These are phyloP conservation scores for Oryzias javanicus DNA, from an alignment of 2,113 vertebrate species.

Conservation along the genomic window DNA sequence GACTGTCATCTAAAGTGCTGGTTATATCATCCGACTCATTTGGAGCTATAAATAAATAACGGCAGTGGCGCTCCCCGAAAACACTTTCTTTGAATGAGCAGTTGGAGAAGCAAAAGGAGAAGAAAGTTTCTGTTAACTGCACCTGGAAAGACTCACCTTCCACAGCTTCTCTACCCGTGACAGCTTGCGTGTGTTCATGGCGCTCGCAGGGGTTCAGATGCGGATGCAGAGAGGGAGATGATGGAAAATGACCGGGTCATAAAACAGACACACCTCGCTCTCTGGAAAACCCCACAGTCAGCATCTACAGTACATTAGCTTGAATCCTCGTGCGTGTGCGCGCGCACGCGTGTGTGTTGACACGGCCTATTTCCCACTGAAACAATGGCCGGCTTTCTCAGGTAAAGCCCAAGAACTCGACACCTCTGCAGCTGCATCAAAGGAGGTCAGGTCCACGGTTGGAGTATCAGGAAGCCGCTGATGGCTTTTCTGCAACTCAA, in stretches of 20 bases:
- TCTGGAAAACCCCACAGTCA: conserved; percentile 80
- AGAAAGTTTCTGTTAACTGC: not conserved
- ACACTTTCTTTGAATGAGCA: conserved; percentile 26
- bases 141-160: conserved; percentile 81
- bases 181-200: conserved; percentile 84
- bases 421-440: conserved; percentile 13
- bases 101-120: conserved; percentile 3
- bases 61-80: too few relatives aligned
- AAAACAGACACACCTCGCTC: conserved; percentile 80
- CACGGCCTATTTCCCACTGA: conserved; percentile 17
- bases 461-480: conserved; percentile 20
- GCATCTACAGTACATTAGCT: conserved; percentile 69
- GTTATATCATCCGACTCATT: conserved; percentile 50
- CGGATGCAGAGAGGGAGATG: conserved; percentile 30
- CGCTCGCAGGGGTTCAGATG: conserved; percentile 29
- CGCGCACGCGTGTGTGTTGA: conserved; percentile 4
- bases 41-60: conserved; percentile 41
- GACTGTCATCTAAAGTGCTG: conserved; percentile 37
- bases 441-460: conserved; percentile 25
- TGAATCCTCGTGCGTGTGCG: conserved; percentile 10
- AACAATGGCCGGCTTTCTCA: conserved; percentile 37
- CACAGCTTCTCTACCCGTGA: conserved; percentile 84
- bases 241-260: conserved; percentile 64
- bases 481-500: conserved; percentile 45
- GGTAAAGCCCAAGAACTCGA: conserved; percentile 34